These are phyloP conservation scores for Dasyurus viverrinus DNA, from an alignment of 2,113 vertebrate genomes.

Conservation along the genomic window DNA sequence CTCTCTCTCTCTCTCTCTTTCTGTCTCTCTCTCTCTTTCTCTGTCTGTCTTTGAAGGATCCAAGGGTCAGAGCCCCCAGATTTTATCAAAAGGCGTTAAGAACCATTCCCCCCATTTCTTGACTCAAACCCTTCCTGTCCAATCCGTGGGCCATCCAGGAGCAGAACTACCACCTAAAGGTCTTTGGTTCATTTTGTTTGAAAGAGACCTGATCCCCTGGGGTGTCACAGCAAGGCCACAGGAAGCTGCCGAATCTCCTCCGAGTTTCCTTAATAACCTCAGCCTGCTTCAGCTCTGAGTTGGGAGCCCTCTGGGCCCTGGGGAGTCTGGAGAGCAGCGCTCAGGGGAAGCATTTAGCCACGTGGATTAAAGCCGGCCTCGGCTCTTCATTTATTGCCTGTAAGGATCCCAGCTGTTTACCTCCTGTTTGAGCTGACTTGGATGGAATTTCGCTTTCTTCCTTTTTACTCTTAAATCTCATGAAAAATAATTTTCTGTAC, in stretches of 20 bases:
- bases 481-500: slow-evolving; percentile 47
- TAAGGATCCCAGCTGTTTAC: slow-evolving; percentile 49
- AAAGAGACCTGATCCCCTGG: slow-evolving; percentile 15
- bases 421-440: slow-evolving; percentile 50
- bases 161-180: background rate
- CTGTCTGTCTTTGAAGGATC: background rate
- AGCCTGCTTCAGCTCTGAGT: slow-evolving; percentile 60
- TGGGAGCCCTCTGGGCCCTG: slow-evolving; percentile 41
- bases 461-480: slow-evolving; percentile 38
- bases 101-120: slow-evolving; percentile 56
- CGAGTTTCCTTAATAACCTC: slow-evolving; percentile 53
- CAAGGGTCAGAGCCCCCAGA: slow-evolving; percentile 25
- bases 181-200: background rate
- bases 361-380: slow-evolving; percentile 35
- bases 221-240: slow-evolving; percentile 24
- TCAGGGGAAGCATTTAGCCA: slow-evolving; percentile 51
- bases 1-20: too few relatives aligned
- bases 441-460: slow-evolving; percentile 38
- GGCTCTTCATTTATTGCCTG: slow-evolving; percentile 54
- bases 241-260: background rate
- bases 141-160: slow-evolving; percentile 11
- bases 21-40: too few relatives aligned
- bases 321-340: background rate
- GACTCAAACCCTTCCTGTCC: slow-evolving; percentile 8
- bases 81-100: slow-evolving; percentile 50